Percentiles rank a stretch among this genome's conserved stretches.
These are phyloP conservation scores for Rhombomys opimus DNA, from an alignment of 2,113 vertebrate species.

Conservation along the genomic window DNA sequence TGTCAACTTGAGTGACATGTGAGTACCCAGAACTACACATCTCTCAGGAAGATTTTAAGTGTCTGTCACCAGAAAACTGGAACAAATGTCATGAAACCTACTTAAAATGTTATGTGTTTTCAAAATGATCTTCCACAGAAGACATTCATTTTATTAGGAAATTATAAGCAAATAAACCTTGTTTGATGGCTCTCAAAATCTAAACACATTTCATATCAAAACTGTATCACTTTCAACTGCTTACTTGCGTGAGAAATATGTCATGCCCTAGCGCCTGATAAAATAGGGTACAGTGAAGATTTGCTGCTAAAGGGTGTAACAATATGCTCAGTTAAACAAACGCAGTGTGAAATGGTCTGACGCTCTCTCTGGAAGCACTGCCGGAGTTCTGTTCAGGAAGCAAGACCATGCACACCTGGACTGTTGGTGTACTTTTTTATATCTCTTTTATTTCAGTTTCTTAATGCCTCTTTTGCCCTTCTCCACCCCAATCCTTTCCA, in stretches of 20 bases:
- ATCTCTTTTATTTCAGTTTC: too few species aligned
- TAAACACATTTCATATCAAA: slow-evolving; percentile 53
- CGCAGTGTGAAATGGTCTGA: background rate
- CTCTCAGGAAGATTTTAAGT: slow-evolving; percentile 64
- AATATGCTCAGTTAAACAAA: slow-evolving; percentile 63
- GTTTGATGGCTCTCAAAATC: slow-evolving; percentile 47
- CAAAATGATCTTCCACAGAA: slow-evolving; percentile 59
- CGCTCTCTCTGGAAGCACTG: slow-evolving; percentile 63
- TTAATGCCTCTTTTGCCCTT: too few species aligned
- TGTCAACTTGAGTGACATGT: slow-evolving; percentile 61
- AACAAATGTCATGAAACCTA: slow-evolving; percentile 61
- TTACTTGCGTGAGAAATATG: slow-evolving; percentile 29
- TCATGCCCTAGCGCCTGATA: slow-evolving; percentile 59
- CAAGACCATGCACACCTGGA: background rate
- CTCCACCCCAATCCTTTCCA: too few species aligned
- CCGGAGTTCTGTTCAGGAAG: slow-evolving; percentile 1
- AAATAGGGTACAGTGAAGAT: slow-evolving; percentile 39
- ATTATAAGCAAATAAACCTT: slow-evolving; percentile 43
- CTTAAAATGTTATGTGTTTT: slow-evolving; percentile 65
- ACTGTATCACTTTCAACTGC: background rate
- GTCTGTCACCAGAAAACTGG: slow-evolving; percentile 72
- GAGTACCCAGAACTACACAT: slow-evolving; percentile 70
- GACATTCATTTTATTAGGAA: slow-evolving; percentile 48
- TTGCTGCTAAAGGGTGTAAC: slow-evolving; percentile 31
- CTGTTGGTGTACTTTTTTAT: too few species aligned